Evolutionary conservation across 92 coral and sea anemone genomes (phyloP).

Genomic region (Heteractis magnifica): DNA sequence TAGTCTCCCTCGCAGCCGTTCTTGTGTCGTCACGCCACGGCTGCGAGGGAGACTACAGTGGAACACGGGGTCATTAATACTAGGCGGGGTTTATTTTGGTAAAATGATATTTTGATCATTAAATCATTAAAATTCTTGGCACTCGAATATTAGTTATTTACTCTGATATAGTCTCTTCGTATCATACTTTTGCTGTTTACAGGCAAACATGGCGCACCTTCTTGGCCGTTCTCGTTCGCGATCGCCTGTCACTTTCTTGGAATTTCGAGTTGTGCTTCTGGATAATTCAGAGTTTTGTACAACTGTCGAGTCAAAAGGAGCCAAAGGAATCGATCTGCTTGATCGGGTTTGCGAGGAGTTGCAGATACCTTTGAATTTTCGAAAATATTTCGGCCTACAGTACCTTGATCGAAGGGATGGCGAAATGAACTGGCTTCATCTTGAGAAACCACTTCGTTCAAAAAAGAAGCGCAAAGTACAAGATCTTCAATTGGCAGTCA

Average conservation of each 20-base stretch:
- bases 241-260: slow-evolving; percentile 38
- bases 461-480: slow-evolving; percentile 49
- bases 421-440: slow-evolving; percentile 75
- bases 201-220: slow-evolving; percentile 1
- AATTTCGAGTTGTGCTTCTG: slow-evolving; percentile 72
- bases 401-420: slow-evolving; percentile 80
- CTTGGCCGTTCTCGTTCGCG: slow-evolving; percentile 26
- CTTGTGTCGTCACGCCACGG: no score
- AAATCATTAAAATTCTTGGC: not conserved
- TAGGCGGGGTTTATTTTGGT: slow-evolving; percentile 5
- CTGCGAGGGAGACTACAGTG: not conserved
- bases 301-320: slow-evolving; percentile 43
- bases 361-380: slow-evolving; percentile 51
- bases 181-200: not conserved
- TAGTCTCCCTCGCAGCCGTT: no score
- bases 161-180: not conserved
- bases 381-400: slow-evolving; percentile 84
- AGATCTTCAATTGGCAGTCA: slow-evolving; percentile 74
- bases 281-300: slow-evolving; percentile 71
- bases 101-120: slow-evolving; percentile 2
- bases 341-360: slow-evolving; percentile 68
- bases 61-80: not conserved
- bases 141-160: not conserved
- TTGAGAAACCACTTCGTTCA: slow-evolving; percentile 55
- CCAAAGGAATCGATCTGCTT: slow-evolving; percentile 52